Evolutionary conservation across 2,113 vertebrate species (phyloP), one percentile per base, ranked within the genome.

Genomic region (Eleginops maclovinus): DNA sequence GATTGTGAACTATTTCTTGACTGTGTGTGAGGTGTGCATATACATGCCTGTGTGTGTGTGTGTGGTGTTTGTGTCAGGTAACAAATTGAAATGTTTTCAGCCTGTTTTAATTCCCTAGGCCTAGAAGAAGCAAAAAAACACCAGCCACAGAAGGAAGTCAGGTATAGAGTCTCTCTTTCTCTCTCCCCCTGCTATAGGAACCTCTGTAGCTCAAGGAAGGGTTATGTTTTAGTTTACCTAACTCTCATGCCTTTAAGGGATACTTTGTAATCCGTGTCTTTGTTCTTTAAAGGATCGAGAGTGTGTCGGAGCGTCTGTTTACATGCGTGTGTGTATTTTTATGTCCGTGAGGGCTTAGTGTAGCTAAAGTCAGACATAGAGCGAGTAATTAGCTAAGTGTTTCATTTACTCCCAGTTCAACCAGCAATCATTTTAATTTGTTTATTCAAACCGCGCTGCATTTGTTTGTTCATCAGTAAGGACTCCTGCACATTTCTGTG

Each of bases 361-460:
- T 31, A 31, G 67, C 72, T 72, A 21, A 77, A 77, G 73, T 75
- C 72, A 76, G 67, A 71, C 63, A n/a, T 67, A 79, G 65, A 83
- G 69, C 76, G 40, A 73, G 77, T 86, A 85, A 92, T 89, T 88
- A 89, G 84, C 70, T 85, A 80, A 89, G 90, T 87, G 85, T 88
- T 86, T 79, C 49, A 77, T 87, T 90, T 88, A 79, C 71, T 85
- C 68, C 79, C 64, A 64, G 84, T 86, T 85, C 79, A 79, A 79
- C 79, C 83, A 79, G 83, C 76, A 87, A 85, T 89, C 80, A 82
- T 81, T 88, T 76, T 75, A 82, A 92, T 90, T 87, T 85, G 83
- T 90, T 89, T 86, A 74, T 88, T 86, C 61, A 80, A 77, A 84
- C 63, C 2, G 8, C 77, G 58, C 81, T 79, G 61, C 73, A 49